Base-by-base conservation (phyloP, 2,797 vertebrate species). In the Eospalax fontanierii region DNA sequence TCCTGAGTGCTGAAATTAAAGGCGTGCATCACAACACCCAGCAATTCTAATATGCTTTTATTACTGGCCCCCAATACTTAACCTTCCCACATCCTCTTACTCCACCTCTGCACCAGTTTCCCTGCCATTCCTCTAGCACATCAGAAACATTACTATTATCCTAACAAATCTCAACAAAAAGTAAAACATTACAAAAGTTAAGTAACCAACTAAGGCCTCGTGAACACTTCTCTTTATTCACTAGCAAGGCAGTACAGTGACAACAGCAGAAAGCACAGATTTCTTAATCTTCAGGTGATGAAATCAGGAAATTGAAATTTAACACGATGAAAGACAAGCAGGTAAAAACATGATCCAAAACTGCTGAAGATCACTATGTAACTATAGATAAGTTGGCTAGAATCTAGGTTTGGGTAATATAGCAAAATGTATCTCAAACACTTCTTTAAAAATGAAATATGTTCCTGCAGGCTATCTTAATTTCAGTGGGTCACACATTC, bases 341-440 rank as follows among this genome's bases (percentile, higher is more conserved):
- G 14, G 22, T 74, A 93, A 89, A 95, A 93, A 33, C 38, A 87
- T 76, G 85, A 84, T 15, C 54, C 68, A 91, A 79, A 89, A 74
- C 89, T 75, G 43, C 50, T 89, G 19, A 91, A 22, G 28, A 68
- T n/a, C 46, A 73, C 10, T 68, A 50, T 33, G 40, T 66, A 93
- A 94, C 21, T 90, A 74, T 21, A 95, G 70, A 87, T 38, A 83
- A 86, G 19, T 12, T 21, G 63, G 59, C 28, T 70, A 73, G 63
- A 40, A 82, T 10, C 40, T 33, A 40, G 71, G 80, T 74, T 66
- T 16, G 19, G 38, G 30, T 76, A 95, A 71, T 38, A 87, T 1
- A 57, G 43, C 87, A 75, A 80, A 87, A 68, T 43, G 14, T 35
- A 89, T 87, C 74, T 88, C 71, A 90, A 73, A 89, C 59, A 57